Percentiles rank a stretch among this genome's conserved stretches.
Conservation (phyloP, 2,888 invertebrate genomes). For the Chouioia cunea region DNA sequence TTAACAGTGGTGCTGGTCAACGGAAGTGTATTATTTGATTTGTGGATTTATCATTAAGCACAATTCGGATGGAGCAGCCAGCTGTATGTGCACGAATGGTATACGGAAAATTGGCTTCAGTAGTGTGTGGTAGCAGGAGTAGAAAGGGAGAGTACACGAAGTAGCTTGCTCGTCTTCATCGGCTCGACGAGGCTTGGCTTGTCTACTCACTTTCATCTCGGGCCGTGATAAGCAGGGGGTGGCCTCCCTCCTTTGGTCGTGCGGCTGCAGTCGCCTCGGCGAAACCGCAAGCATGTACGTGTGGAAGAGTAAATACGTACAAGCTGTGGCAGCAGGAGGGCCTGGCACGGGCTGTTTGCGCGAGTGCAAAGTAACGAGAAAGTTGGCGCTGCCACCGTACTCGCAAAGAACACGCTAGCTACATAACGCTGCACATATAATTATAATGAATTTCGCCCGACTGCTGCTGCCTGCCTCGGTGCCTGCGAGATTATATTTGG, state of each 20-base stretch:
- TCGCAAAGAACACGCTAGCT: conserved; percentile 52
- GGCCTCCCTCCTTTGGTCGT: not conserved
- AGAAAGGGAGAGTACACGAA: not conserved
- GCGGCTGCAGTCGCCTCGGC: conserved; percentile 37
- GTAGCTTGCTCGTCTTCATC: not conserved
- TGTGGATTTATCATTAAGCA: too few relatives aligned
- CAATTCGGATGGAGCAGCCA: too few relatives aligned
- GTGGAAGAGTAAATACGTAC: conserved; percentile 43
- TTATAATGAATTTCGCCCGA: conserved; percentile 46
- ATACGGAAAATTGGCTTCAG: too few relatives aligned
- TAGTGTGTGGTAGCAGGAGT: too few relatives aligned
- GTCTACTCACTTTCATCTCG: conserved; percentile 30
- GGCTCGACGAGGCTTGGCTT: too few relatives aligned
- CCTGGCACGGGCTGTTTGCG: conserved; percentile 39
- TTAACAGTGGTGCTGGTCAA: too few relatives aligned
- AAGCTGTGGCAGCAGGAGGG: not conserved
- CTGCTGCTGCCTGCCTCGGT: not conserved
- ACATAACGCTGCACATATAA: conserved; percentile 38
- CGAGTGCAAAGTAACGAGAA: conserved; percentile 49
- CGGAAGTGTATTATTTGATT: too few relatives aligned
- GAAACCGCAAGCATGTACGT: conserved; percentile 51
- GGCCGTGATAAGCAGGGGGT: conserved; percentile 3
- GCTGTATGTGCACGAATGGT: too few relatives aligned
- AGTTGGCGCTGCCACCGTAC: conserved; percentile 46
- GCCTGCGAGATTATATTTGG: conserved; percentile 41